Percentiles rank a stretch among this genome's conserved stretches.
Conservation (phyloP, 2,888 invertebrate genomes). For the Thecocarcelia acutangulata region DNA sequence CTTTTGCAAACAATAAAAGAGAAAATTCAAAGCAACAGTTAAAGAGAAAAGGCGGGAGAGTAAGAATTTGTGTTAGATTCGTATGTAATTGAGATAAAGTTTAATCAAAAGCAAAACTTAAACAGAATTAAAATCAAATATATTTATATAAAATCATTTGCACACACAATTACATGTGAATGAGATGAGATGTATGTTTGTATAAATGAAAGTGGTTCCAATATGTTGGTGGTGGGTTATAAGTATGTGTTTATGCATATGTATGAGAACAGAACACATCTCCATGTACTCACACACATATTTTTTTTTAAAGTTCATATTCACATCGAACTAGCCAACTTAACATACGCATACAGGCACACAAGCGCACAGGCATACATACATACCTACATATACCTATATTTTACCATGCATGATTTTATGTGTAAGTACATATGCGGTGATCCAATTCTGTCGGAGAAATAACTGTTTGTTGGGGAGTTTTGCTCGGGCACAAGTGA, state of each 20-base stretch:
- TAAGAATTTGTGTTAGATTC: too few species aligned
- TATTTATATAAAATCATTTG: background rate
- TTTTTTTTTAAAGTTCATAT: background rate
- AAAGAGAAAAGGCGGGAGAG: too few species aligned
- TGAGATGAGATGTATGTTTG: background rate
- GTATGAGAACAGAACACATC: too few species aligned
- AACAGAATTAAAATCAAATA: background rate
- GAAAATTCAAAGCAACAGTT: too few species aligned
- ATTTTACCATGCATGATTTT: conserved; percentile 8
- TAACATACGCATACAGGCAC: background rate
- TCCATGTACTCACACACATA: background rate
- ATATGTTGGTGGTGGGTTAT: conserved; percentile 4
- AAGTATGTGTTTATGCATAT: too few species aligned
- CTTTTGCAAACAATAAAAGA: too few species aligned
- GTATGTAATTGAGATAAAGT: too few species aligned
- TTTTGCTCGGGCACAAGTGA: conserved; percentile 52
- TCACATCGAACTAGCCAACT: conserved; percentile 4
- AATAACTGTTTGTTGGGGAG: conserved; percentile 55
- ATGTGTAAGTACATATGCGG: conserved; percentile 2
- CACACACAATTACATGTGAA: background rate
- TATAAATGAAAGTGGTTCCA: background rate
- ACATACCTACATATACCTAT: too few species aligned
- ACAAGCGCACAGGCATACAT: background rate
- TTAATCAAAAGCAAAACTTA: too few species aligned
- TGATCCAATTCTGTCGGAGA: conserved; percentile 55